Evolutionary conservation across 2,113 vertebrate genomes (phyloP).

Genomic region (Butorides virescens): DNA sequence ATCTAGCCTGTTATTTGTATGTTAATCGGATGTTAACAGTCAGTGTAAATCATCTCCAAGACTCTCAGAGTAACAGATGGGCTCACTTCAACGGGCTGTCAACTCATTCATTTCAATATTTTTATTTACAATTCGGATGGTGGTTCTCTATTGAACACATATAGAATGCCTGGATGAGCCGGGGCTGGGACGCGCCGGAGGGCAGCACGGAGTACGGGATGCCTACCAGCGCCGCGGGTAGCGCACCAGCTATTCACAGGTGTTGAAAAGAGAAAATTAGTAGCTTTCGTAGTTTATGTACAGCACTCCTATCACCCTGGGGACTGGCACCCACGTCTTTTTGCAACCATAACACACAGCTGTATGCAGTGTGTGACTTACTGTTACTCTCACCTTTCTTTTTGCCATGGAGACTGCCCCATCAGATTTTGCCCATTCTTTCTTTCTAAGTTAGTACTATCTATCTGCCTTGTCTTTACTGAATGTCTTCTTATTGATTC

Average conservation of each 20-base stretch:
- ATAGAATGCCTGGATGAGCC: neutral
- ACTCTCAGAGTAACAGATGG: neutral
- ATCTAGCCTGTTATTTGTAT: neutral
- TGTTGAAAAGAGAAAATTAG: slow-evolving; percentile 20
- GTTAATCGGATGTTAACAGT: neutral
- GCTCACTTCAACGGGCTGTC: neutral
- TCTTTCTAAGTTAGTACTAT: neutral
- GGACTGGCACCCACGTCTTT: rapidly evolving
- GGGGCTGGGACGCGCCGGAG: neutral
- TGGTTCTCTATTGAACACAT: neutral
- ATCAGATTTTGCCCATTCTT: neutral
- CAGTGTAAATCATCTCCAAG: neutral
- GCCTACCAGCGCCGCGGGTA: neutral
- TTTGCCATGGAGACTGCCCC: neutral
- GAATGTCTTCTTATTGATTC: neutral
- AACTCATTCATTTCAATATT: neutral
- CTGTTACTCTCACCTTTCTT: neutral
- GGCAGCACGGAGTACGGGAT: neutral
- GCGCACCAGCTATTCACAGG: neutral
- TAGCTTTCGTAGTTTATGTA: neutral
- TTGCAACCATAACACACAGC: neutral
- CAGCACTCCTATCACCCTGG: neutral
- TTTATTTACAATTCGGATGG: neutral
- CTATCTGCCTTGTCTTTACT: neutral
- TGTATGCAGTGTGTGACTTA: neutral